phyloP scores from a whole-genome alignment of 92 coral and sea anemone genomes.

The Umimayanthus chanpuru region DNA sequence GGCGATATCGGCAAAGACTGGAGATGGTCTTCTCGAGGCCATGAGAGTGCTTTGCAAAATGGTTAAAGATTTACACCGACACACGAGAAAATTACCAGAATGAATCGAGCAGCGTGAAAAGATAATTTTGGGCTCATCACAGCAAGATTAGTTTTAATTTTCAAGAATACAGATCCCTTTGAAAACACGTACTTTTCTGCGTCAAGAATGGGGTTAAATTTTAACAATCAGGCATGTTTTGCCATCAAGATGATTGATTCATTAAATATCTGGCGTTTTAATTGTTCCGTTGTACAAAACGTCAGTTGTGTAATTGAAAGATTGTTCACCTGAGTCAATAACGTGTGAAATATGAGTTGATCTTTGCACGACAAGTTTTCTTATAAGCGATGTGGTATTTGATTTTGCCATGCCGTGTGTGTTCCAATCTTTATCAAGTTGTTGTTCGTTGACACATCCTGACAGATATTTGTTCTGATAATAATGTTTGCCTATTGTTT shows the following conservation, averaged over 20 bases:
- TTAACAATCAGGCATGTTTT: constrained; percentile 20
- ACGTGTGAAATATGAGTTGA: not conserved
- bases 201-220: constrained; percentile 20
- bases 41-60: constrained; percentile 45
- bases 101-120: not conserved
- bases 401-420: not conserved
- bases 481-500: not conserved
- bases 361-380: not conserved
- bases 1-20: constrained; percentile 42
- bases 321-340: not conserved
- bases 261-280: not conserved
- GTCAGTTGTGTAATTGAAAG: not conserved
- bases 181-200: not conserved
- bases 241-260: not conserved
- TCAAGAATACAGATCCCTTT: not conserved
- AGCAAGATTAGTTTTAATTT: not conserved
- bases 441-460: constrained; percentile 18
- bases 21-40: constrained; percentile 40
- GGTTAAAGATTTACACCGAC: constrained; percentile 40
- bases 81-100: constrained; percentile 18
- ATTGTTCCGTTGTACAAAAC: not conserved
- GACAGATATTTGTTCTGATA: constrained; percentile 10
- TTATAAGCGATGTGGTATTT: not conserved
- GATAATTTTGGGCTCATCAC: not conserved
- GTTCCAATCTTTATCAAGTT: constrained; percentile 4